Conservation (phyloP, 2,797 vertebrate genomes). For the Eospalax fontanierii region DNA sequence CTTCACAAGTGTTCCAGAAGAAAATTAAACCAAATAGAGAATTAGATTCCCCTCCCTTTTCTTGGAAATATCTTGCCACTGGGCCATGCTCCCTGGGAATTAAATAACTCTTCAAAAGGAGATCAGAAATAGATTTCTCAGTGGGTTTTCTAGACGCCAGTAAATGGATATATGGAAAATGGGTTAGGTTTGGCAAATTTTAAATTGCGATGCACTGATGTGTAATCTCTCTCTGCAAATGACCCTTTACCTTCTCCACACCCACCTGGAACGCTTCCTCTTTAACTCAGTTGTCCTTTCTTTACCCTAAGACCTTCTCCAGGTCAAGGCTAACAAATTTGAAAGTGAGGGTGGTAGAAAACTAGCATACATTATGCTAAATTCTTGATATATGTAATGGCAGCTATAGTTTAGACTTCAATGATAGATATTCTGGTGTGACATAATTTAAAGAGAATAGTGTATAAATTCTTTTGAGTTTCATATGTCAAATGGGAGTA, state of each 20-base stretch:
- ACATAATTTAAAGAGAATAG: background rate
- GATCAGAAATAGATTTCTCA: conserved; percentile 83
- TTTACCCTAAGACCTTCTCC: background rate
- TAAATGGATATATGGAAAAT: conserved; percentile 79
- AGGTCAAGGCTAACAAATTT: background rate
- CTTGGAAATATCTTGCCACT: conserved; percentile 81
- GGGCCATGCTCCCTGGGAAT: conserved; percentile 79
- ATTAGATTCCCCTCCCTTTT: conserved; percentile 78
- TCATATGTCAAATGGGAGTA: background rate
- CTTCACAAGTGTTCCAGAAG: conserved; percentile 75
- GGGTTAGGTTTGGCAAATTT: conserved; percentile 73
- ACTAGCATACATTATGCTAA: background rate
- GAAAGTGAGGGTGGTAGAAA: background rate
- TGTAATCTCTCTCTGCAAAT: conserved; percentile 40
- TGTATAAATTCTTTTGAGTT: background rate
- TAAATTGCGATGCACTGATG: conserved; percentile 25
- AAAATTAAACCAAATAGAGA: conserved; percentile 82
- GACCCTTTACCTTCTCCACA: conserved; percentile 25
- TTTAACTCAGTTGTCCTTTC: conserved; percentile 31
- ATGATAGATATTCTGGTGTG: background rate
- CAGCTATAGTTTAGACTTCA: background rate
- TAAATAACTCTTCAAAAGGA: conserved; percentile 81
- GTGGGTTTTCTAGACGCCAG: conserved; percentile 67
- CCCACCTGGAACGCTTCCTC: conserved; percentile 9
- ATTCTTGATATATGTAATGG: background rate